Evolutionary conservation across 2,113 vertebrate genomes (phyloP).

Genomic region (Procavia capensis): DNA sequence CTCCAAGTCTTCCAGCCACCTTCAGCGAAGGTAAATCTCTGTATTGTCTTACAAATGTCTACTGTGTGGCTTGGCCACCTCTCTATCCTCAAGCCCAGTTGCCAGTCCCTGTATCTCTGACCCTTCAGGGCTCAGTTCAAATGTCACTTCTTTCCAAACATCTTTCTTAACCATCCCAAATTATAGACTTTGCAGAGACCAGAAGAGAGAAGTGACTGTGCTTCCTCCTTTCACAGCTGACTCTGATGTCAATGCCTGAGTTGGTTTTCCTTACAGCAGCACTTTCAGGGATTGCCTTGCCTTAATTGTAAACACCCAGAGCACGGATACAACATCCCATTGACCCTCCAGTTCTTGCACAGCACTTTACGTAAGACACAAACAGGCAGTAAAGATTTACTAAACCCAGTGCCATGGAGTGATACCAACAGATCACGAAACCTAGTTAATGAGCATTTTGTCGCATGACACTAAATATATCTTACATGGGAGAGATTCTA

Average conservation of each 20-base stretch:
- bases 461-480: not conserved
- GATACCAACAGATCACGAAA: not conserved
- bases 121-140: not conserved
- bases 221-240: not conserved
- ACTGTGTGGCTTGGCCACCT: not conserved
- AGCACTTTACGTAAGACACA: not conserved
- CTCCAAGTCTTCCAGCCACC: too few relatives aligned
- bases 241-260: not conserved
- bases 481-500: not conserved
- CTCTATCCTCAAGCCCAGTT: not conserved
- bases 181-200: not conserved
- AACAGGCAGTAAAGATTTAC: not conserved
- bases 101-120: not conserved
- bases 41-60: not conserved
- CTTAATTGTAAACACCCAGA: not conserved
- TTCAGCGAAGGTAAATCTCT: rapidly evolving
- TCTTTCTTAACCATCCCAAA: not conserved
- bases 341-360: not conserved
- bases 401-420: not conserved
- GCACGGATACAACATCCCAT: not conserved
- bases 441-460: not conserved
- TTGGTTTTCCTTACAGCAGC: not conserved
- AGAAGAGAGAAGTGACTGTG: not conserved
- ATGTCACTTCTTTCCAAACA: not conserved
- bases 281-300: not conserved